Conservation (phyloP, 1,140 invertebrate genomes). For the Achatina immaculata region DNA sequence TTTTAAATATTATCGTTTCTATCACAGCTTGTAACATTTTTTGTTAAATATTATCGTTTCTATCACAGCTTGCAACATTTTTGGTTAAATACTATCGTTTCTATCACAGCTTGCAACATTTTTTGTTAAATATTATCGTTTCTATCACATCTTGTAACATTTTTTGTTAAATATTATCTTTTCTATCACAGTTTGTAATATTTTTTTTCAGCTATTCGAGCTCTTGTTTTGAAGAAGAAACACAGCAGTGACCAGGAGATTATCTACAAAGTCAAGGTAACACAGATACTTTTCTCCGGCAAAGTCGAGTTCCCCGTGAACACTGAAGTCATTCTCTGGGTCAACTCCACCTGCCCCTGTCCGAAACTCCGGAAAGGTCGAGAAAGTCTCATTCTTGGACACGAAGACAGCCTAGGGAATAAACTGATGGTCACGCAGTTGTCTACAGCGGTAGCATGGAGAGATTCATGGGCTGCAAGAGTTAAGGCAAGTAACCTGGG, state of each 20-base stretch:
- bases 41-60: too few species aligned
- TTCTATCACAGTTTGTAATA: slow-evolving; percentile 40
- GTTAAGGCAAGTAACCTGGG: slow-evolving; percentile 44
- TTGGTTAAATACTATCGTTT: too few species aligned
- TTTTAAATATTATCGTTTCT: too few species aligned
- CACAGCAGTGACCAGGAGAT: slow-evolving; percentile 43
- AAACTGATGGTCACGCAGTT: slow-evolving; percentile 48
- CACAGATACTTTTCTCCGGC: slow-evolving; percentile 46
- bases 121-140: too few species aligned
- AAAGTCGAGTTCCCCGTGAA: slow-evolving; percentile 44
- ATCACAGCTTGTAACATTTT: too few species aligned
- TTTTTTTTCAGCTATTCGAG: slow-evolving; percentile 44
- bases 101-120: too few species aligned
- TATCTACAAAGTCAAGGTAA: slow-evolving; percentile 46
- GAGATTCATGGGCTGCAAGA: slow-evolving; percentile 43
- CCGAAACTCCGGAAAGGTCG: slow-evolving; percentile 43
- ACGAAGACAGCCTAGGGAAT: slow-evolving; percentile 43
- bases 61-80: too few species aligned
- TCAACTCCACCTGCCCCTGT: slow-evolving; percentile 55
- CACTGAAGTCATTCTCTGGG: slow-evolving; percentile 52
- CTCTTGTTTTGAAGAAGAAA: slow-evolving; percentile 41
- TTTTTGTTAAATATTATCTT: not conserved
- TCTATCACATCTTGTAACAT: too few species aligned
- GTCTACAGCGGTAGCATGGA: slow-evolving; percentile 47
- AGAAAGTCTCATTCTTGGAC: slow-evolving; percentile 51